Evolutionary conservation across 2,888 invertebrate species (phyloP), one percentile per base, ranked within the genome.

Genomic region (Phalera bucephala): DNA sequence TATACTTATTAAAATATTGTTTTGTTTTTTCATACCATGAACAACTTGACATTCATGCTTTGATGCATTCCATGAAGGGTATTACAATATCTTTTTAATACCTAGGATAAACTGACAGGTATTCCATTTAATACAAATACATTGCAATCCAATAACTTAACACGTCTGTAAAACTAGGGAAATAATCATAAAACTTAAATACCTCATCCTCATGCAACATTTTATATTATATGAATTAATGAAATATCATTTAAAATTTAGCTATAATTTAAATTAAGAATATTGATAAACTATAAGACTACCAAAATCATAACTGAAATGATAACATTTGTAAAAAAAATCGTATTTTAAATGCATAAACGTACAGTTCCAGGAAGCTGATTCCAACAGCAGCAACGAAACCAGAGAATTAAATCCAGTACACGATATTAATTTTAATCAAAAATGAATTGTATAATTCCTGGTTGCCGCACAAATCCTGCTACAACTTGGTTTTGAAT

Each of bases 321-420:
- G 22, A 52, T 47, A 40, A 41, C 36, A n/a, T 45, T 42, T 40
- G 35, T 42, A 51, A 56, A 61, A 47, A 50, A 52, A 57, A 58
- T 60, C 37, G 33, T 61, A 64, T 66, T 67, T 61, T 65, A 66
- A 62, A 2, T 57, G 40, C 49, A 52, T 66, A 50, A 76, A 86
- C 86, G 63, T 86, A 86, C 86, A 71, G 73, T 77, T 82, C 82
- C 86, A 36, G 85, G 81, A 49, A 80, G 73, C 84, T 86, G 74
- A 64, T 76, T 77, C 80, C 81, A 60, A 59, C 52, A 62, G 79
- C 80, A 76, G 84, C 81, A 66, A 53, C 68, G 60, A 69, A 69
- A 73, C 60, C 61, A 72, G 52, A 67, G 55, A 67, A 69, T 69
- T 69, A 77, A 70, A 70, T 66, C 63, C 61, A 69, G 59, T 2